These are phyloP conservation scores for Drosophila eugracilis DNA, from an alignment of 1,140 invertebrate species.

Conservation along the genomic window DNA sequence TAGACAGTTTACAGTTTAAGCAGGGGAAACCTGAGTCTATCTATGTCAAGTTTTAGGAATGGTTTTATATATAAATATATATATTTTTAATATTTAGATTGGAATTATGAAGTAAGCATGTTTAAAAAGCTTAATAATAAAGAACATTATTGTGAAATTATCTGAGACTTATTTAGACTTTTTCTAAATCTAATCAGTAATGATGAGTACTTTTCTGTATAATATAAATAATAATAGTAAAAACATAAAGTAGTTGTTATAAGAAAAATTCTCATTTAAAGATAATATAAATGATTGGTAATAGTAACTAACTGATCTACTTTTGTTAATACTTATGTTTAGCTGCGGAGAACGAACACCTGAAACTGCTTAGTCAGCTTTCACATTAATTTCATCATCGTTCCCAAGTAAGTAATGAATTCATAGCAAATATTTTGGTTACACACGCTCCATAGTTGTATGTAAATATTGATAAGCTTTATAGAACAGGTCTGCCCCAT, in stretches of 20 bases:
- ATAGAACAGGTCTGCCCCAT: constrained; percentile 27
- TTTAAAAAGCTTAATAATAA: neutral
- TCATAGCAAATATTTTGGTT: constrained; percentile 43
- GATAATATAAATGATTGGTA: too few species aligned
- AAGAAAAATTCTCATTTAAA: too few species aligned
- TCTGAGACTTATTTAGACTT: too few species aligned
- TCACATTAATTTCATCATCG: neutral
- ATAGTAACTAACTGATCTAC: too few species aligned
- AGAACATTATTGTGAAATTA: neutral
- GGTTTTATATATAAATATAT: neutral
- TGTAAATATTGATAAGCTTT: constrained; percentile 63
- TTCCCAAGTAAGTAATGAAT: constrained; percentile 19
- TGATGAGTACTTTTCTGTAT: neutral
- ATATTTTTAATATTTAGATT: too few species aligned
- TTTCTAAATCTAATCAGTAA: neutral
- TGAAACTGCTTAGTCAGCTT: neutral
- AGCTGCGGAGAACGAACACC: too few species aligned
- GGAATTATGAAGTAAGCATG: neutral
- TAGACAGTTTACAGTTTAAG: constrained; percentile 49
- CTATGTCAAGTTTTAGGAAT: too few species aligned
- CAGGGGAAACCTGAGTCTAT: constrained; percentile 3
- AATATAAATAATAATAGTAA: too few species aligned
- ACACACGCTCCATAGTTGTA: constrained; percentile 41
- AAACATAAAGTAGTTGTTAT: too few species aligned
- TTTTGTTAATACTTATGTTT: too few species aligned